Conservation (phyloP, 2,797 vertebrate genomes). For the Acanthurus lineatus region DNA sequence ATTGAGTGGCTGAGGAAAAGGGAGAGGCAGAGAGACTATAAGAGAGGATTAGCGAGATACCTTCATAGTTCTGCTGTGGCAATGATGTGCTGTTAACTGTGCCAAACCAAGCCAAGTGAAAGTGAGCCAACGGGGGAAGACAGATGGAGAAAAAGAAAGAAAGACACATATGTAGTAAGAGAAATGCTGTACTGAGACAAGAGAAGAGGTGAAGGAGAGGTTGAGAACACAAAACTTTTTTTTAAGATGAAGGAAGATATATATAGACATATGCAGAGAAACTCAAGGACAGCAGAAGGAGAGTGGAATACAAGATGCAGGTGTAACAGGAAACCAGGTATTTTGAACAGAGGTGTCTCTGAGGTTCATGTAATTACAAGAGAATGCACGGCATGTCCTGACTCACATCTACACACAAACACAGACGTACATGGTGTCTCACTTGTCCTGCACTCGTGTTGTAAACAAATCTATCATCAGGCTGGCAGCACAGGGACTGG, state of each 20-base stretch:
- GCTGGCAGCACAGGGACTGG: slow-evolving; percentile 33
- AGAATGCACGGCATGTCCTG: slow-evolving; percentile 34
- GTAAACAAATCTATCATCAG: slow-evolving; percentile 65
- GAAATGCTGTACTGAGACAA: neutral
- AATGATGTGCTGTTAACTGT: slow-evolving; percentile 17
- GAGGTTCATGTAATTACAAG: slow-evolving; percentile 36
- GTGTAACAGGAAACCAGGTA: neutral
- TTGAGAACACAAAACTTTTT: neutral
- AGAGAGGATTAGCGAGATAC: slow-evolving; percentile 1
- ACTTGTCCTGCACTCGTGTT: slow-evolving; percentile 52
- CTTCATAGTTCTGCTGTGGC: slow-evolving; percentile 24
- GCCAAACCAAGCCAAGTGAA: slow-evolving; percentile 22
- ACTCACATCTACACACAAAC: slow-evolving; percentile 1
- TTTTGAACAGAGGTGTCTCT: slow-evolving; percentile 30
- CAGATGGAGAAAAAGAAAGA: slow-evolving; percentile 6
- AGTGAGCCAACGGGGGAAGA: slow-evolving; percentile 21
- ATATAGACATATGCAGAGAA: neutral
- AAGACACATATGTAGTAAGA: neutral
- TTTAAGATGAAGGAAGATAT: neutral
- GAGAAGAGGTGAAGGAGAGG: neutral
- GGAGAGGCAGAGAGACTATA: neutral
- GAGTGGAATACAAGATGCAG: slow-evolving; percentile 3
- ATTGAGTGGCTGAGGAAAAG: slow-evolving; percentile 18
- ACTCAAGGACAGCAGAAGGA: neutral
- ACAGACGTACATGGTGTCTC: slow-evolving; percentile 13